Evolutionary conservation across 2,113 vertebrate species (phyloP).

Genomic region (Chionodraco myersi): DNA sequence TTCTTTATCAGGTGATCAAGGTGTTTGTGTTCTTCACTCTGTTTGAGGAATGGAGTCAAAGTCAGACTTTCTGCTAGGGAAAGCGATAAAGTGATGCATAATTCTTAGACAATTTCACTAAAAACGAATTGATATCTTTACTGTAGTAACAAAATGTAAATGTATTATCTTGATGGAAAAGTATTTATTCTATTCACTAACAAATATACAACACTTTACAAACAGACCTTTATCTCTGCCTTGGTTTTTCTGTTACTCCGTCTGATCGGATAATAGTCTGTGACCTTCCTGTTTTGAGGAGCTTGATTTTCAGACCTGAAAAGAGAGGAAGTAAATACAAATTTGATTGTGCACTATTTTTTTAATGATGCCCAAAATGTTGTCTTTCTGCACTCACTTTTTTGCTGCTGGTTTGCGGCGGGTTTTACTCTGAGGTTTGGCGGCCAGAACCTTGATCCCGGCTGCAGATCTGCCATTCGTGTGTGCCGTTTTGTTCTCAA

Average conservation of each 20-base stretch:
- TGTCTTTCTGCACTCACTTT: conserved; percentile 82
- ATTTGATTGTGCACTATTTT: too few species aligned
- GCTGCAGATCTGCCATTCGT: conserved; percentile 19
- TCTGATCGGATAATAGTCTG: conserved; percentile 94
- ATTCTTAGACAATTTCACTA: neutral
- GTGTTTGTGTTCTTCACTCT: conserved; percentile 91
- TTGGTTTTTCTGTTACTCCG: conserved; percentile 94
- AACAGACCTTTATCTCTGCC: conserved; percentile 90
- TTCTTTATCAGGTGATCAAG: conserved; percentile 91
- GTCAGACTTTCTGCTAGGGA: neutral
- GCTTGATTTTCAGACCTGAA: conserved; percentile 86
- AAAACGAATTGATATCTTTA: neutral
- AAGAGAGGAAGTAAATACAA: neutral
- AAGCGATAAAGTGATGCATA: too few species aligned
- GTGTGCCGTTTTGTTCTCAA: conserved; percentile 12
- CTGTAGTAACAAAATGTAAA: neutral
- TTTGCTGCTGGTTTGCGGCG: conserved; percentile 81
- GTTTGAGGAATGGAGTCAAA: conserved; percentile 30
- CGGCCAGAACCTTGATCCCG: conserved; percentile 46
- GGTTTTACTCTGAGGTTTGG: conserved; percentile 69
- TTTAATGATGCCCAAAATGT: neutral
- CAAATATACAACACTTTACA: neutral
- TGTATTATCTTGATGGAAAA: neutral
- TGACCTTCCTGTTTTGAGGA: conserved; percentile 91
- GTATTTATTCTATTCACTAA: neutral